Percentiles rank a stretch among this genome's conserved stretches.
Conservation (phyloP, 1,140 invertebrate species). For the Hypothenemus hampei region DNA sequence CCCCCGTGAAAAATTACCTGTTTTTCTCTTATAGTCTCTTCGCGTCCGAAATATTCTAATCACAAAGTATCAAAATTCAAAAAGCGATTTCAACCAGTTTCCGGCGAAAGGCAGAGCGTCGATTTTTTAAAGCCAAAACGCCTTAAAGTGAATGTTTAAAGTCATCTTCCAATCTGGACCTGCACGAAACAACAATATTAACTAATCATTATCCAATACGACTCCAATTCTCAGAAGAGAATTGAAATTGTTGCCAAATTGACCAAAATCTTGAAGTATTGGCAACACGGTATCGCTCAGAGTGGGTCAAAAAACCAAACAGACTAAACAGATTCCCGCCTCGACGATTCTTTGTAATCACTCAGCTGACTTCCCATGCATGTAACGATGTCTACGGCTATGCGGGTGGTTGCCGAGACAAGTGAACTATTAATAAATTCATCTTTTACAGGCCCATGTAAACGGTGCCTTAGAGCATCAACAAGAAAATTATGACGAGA, state of each 20-base stretch:
- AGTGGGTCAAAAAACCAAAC: slow-evolving; percentile 24
- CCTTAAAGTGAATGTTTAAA: not conserved
- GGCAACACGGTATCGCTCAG: slow-evolving; percentile 13
- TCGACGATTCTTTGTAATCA: slow-evolving; percentile 21
- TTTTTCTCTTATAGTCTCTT: not conserved
- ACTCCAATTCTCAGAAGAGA: slow-evolving; percentile 20
- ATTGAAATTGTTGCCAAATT: slow-evolving; percentile 11
- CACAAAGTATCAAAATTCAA: not conserved
- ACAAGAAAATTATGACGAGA: slow-evolving; percentile 21
- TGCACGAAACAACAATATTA: slow-evolving; percentile 27
- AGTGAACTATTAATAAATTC: slow-evolving; percentile 9
- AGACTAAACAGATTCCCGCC: slow-evolving; percentile 27
- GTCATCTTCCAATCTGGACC: slow-evolving; percentile 8
- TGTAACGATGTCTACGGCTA: slow-evolving; percentile 24
- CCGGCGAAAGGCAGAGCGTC: not conserved
- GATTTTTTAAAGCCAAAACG: not conserved
- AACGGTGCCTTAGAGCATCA: slow-evolving; percentile 18
- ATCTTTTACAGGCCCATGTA: not conserved
- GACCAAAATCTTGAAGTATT: not conserved
- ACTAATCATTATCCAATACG: slow-evolving; percentile 22
- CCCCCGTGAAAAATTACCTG: slow-evolving; percentile 6
- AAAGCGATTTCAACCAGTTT: not conserved
- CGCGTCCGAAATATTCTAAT: not conserved
- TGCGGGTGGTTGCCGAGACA: slow-evolving; percentile 23
- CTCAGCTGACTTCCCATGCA: slow-evolving; percentile 27